A percentile compares a stretch with the other conserved stretches of the same genome.
phyloP scores from a whole-genome alignment of 2,888 invertebrate species.

The Eristalis intricaria region DNA sequence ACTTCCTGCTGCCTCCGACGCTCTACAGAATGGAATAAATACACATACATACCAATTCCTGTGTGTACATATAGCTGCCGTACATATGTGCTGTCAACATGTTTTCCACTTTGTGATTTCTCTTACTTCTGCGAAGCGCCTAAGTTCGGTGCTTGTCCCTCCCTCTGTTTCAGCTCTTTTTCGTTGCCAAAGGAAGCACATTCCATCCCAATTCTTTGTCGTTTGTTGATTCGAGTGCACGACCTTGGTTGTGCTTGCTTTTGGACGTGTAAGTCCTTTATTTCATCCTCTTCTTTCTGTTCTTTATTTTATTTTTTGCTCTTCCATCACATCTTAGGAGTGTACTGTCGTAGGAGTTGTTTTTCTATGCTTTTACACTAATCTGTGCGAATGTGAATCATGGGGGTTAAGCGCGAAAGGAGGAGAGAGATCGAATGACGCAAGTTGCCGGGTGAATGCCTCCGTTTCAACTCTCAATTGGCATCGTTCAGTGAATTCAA shows the following conservation, averaged over 20 bases:
- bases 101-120: conserved; percentile 17
- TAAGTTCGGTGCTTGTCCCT: conserved; percentile 1
- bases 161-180: conserved; percentile 17
- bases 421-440: conserved; percentile 41
- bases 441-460: conserved; percentile 45
- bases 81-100: conserved; percentile 36
- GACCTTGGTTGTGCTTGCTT: conserved; percentile 62
- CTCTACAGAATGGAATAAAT: not conserved
- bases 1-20: conserved; percentile 23
- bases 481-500: conserved; percentile 29
- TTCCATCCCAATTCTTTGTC: conserved; percentile 50
- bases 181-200: conserved; percentile 29
- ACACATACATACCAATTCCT: no score
- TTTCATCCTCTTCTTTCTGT: not conserved
- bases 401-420: conserved; percentile 1
- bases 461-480: conserved; percentile 27
- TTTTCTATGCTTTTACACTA: conserved; percentile 38
- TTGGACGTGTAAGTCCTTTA: conserved; percentile 42
- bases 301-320: not conserved
- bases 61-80: not conserved
- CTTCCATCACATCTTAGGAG: conserved; percentile 24
- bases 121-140: conserved; percentile 9
- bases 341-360: conserved; percentile 39
- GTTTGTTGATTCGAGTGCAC: conserved; percentile 59
- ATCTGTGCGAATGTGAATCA: conserved; percentile 53